Evolutionary conservation across 2,797 vertebrate species (phyloP).

Genomic region (Malacoraja senta): DNA sequence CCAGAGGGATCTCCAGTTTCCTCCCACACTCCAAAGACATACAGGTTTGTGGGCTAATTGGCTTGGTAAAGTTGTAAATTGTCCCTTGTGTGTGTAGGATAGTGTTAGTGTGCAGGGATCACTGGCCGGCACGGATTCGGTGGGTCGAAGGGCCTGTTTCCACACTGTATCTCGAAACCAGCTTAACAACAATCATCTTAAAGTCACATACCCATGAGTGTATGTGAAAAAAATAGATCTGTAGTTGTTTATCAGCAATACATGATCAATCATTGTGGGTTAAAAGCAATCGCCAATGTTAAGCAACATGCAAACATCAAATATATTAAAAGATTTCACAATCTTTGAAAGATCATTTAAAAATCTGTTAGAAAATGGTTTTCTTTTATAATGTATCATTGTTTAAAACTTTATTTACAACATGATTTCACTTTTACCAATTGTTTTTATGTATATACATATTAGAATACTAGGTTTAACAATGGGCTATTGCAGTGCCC

Average conservation of each 20-base stretch:
- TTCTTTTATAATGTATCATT: neutral
- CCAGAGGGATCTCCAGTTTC: no score
- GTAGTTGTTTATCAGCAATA: neutral
- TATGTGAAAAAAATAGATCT: neutral
- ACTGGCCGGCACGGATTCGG: no score
- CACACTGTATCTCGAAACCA: neutral
- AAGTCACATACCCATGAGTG: no score
- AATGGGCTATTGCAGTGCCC: no score
- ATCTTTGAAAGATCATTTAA: neutral
- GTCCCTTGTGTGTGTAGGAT: no score
- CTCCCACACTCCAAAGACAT: no score
- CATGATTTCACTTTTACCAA: neutral
- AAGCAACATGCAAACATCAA: neutral
- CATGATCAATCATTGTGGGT: neutral
- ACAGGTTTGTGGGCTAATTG: no score
- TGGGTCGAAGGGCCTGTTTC: no score
- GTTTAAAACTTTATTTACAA: neutral
- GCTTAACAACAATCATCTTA: neutral
- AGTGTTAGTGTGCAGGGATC: no score
- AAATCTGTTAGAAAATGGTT: neutral
- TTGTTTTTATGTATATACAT: neutral
- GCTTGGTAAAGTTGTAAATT: no score
- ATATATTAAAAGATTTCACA: neutral
- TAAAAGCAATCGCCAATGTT: neutral
- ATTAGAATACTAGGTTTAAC: neutral